A percentile compares a stretch with the other conserved stretches of the same genome.
Evolutionary conservation across 2,797 vertebrate species (phyloP).

Genomic region (Gobio occitaniae): DNA sequence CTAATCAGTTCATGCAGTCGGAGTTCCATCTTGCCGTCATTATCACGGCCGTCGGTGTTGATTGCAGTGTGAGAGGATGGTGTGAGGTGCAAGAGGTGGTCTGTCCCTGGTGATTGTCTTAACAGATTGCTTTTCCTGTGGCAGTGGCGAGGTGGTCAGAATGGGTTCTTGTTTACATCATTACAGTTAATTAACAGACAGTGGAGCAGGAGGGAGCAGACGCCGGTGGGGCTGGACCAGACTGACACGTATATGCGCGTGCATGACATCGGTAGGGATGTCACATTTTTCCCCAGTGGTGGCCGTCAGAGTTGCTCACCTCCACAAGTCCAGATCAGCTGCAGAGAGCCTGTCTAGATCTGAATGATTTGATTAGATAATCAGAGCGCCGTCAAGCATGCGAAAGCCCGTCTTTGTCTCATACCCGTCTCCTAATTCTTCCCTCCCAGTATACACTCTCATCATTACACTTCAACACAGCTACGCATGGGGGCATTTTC

Average conservation of each 20-base stretch:
- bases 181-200: conserved; percentile 77
- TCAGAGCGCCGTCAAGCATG: conserved; percentile 31
- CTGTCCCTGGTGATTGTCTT: conserved; percentile 66
- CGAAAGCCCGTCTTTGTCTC: conserved; percentile 41
- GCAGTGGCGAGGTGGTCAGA: conserved; percentile 63
- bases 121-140: conserved; percentile 73
- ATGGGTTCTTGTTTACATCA: conserved; percentile 80
- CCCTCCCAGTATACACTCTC: conserved; percentile 48
- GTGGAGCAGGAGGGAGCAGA: conserved; percentile 62
- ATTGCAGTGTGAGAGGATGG: conserved; percentile 59
- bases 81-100: conserved; percentile 48
- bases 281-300: conserved; percentile 65
- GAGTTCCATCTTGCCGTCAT: conserved; percentile 43
- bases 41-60: conserved; percentile 41
- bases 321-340: conserved; percentile 36
- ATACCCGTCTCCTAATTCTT: conserved; percentile 40
- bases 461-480: conserved; percentile 60
- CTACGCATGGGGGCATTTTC: conserved; percentile 71
- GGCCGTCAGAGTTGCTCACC: conserved; percentile 45
- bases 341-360: conserved; percentile 41
- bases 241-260: conserved; percentile 43
- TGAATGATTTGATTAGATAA: conserved; percentile 50
- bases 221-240: conserved; percentile 56
- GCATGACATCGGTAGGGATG: conserved; percentile 2
- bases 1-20: conserved; percentile 42